Conservation (phyloP, 2,113 vertebrate species). For the Stegostoma tigrinum region DNA sequence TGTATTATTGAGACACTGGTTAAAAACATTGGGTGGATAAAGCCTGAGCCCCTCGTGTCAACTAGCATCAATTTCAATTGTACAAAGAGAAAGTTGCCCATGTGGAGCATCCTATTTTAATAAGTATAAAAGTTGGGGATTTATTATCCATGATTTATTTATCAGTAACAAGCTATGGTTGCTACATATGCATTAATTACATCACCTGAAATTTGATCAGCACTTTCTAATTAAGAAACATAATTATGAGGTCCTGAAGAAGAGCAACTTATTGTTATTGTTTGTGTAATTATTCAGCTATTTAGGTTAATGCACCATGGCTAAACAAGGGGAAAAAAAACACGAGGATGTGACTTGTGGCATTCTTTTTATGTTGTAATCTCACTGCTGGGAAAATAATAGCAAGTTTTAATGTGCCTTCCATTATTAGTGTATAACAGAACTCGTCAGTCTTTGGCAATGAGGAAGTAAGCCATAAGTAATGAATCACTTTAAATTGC, state of each 20-base stretch:
- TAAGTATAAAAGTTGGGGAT: neutral
- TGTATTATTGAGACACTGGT: no score
- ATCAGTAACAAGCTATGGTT: neutral
- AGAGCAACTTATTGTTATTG: neutral
- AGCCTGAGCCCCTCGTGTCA: neutral
- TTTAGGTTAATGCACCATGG: neutral
- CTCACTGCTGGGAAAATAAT: neutral
- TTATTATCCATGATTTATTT: slow-evolving; percentile 16
- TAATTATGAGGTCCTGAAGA: neutral
- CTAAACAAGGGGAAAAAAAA: neutral
- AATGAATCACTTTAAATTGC: neutral
- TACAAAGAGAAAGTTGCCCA: neutral
- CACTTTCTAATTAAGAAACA: neutral
- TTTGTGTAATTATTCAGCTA: neutral
- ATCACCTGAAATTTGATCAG: neutral
- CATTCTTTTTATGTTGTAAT: no score
- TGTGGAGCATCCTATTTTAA: neutral
- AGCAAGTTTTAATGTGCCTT: neutral
- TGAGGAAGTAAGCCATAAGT: neutral
- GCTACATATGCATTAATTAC: neutral
- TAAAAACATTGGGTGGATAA: neutral
- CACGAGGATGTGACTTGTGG: neutral
- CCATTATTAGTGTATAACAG: neutral
- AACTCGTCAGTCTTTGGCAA: neutral
- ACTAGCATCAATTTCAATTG: neutral